phyloP scores from a whole-genome alignment of 2,113 vertebrate genomes.

The Elgaria multicarinata region DNA sequence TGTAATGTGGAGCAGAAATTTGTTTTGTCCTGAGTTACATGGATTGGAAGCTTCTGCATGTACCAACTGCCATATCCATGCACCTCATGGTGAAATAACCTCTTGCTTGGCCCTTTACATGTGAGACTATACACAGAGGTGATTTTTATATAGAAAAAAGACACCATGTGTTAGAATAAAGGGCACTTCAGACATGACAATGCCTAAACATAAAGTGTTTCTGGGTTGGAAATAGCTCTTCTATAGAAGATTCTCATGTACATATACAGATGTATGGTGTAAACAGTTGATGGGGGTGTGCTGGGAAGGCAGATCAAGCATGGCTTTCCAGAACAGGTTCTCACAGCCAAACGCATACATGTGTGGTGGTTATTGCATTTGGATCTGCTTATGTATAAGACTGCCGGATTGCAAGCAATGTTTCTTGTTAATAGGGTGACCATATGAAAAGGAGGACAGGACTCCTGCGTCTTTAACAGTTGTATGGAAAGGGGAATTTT shows the following conservation, averaged over 20 bases:
- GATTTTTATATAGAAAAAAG: background rate
- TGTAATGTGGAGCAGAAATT: background rate
- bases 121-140: background rate
- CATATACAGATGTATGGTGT: background rate
- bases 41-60: background rate
- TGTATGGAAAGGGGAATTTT: no score
- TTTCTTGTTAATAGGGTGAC: no score
- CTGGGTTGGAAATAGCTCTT: background rate
- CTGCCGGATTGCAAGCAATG: background rate
- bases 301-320: background rate
- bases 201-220: no score
- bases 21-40: background rate
- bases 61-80: background rate
- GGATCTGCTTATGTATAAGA: background rate
- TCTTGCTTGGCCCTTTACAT: background rate
- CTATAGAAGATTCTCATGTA: background rate
- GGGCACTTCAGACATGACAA: background rate
- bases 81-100: background rate
- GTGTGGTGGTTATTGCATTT: background rate
- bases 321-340: background rate
- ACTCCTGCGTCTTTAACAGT: no score
- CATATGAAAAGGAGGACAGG: no score
- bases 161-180: background rate
- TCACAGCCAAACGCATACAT: background rate
- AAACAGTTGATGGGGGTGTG: background rate